These are phyloP conservation scores for Noctua fimbriata DNA, from an alignment of 2,888 invertebrate genomes.

Conservation along the genomic window DNA sequence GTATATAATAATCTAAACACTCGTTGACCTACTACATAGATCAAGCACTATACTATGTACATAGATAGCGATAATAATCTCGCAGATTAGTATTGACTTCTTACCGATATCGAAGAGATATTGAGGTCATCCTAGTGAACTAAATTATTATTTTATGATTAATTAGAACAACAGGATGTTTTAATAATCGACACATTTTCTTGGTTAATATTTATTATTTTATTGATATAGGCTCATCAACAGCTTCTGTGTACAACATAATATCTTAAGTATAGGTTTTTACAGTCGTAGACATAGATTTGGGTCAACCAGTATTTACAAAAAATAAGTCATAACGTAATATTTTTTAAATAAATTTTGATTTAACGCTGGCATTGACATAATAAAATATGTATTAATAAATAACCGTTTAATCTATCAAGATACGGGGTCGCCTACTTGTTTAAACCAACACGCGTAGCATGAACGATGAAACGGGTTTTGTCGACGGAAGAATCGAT, in stretches of 20 bases:
- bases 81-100: slow-evolving; percentile 39
- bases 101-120: slow-evolving; percentile 18
- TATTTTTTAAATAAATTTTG: background rate
- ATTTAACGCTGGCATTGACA: slow-evolving; percentile 5
- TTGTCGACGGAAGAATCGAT: too few species aligned
- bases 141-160: background rate
- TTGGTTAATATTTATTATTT: background rate
- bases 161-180: slow-evolving; percentile 13
- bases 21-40: background rate
- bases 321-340: background rate
- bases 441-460: background rate
- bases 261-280: background rate
- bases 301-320: background rate
- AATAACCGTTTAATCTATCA: background rate
- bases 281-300: background rate
- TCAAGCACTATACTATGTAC: background rate
- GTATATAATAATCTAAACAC: slow-evolving; percentile 10
- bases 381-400: background rate
- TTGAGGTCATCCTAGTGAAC: slow-evolving; percentile 20
- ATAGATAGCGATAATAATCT: slow-evolving; percentile 20
- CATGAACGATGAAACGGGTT: too few species aligned
- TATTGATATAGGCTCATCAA: background rate
- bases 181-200: slow-evolving; percentile 5
- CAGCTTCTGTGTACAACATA: background rate
- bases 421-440: background rate